phyloP scores from a whole-genome alignment of 2,888 invertebrate species.

The Xestoiulus laeticollis region DNA sequence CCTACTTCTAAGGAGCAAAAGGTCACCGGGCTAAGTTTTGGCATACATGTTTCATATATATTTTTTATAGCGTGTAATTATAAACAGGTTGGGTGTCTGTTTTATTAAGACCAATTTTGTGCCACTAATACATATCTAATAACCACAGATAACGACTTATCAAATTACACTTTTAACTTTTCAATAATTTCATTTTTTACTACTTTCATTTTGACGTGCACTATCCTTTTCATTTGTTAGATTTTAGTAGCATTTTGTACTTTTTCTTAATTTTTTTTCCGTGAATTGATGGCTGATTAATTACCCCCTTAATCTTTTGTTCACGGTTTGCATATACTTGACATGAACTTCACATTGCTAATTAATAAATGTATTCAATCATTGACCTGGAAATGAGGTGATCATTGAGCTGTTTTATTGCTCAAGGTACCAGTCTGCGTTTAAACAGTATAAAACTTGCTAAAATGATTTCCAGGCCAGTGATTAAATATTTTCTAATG shows the following conservation, averaged over 20 bases:
- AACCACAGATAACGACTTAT: not conserved
- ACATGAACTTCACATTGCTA: not conserved
- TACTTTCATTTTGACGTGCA: not conserved
- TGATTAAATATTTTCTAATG: not conserved
- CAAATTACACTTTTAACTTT: not conserved
- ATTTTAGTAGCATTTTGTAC: not conserved
- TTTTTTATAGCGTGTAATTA: constrained; percentile 8
- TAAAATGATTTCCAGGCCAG: not conserved
- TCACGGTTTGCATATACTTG: not conserved
- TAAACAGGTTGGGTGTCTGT: constrained; percentile 22
- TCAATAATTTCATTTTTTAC: not conserved
- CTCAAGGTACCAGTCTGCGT: not conserved
- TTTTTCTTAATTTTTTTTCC: not conserved
- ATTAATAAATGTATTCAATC: not conserved
- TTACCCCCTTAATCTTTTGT: not conserved
- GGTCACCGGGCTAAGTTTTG: constrained; percentile 23
- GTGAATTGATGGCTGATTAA: not conserved
- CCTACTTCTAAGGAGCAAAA: constrained; percentile 21
- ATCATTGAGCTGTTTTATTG: not conserved
- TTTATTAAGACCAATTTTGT: not conserved
- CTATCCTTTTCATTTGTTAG: not conserved
- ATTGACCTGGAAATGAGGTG: not conserved
- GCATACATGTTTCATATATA: constrained; percentile 19
- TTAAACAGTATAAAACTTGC: not conserved
- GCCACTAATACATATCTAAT: not conserved